These are phyloP conservation scores for Dusona sp. DNA, from an alignment of 2,888 invertebrate genomes.

Conservation along the genomic window DNA sequence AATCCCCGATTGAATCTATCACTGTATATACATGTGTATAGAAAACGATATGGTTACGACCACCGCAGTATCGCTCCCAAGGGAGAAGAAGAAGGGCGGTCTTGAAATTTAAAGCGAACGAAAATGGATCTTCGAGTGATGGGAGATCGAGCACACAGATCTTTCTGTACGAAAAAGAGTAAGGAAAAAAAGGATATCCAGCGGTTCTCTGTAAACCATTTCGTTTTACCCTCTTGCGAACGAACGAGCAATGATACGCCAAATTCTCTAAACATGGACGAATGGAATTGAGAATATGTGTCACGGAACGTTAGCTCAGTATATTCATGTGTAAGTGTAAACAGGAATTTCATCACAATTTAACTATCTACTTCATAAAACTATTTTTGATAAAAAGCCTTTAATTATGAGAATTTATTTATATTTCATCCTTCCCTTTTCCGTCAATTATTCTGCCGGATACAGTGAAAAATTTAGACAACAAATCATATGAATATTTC, in stretches of 20 bases:
- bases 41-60: constrained; percentile 7
- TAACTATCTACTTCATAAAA: not conserved
- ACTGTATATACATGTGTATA: constrained; percentile 9
- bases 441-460: not conserved
- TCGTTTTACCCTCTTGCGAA: constrained; percentile 19
- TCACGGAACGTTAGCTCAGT: not conserved
- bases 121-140: constrained; percentile 32
- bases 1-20: constrained; percentile 36
- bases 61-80: not conserved
- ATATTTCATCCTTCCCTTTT: too few species aligned
- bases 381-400: too few species aligned
- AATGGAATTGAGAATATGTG: constrained; percentile 1
- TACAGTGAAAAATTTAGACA: not conserved
- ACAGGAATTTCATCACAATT: not conserved
- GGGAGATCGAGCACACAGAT: constrained; percentile 32
- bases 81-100: constrained; percentile 2
- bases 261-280: constrained; percentile 10
- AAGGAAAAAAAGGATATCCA: not conserved
- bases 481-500: not conserved
- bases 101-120: constrained; percentile 45
- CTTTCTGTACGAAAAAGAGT: constrained; percentile 2
- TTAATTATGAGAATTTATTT: too few species aligned
- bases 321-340: not conserved
- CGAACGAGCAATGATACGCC: constrained; percentile 12
- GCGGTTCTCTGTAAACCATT: constrained; percentile 21